Percentiles rank a stretch among this genome's conserved stretches.
These are phyloP conservation scores for Anguilla pacifica DNA, from an alignment of 2,797 vertebrate species.

Conservation along the genomic window DNA sequence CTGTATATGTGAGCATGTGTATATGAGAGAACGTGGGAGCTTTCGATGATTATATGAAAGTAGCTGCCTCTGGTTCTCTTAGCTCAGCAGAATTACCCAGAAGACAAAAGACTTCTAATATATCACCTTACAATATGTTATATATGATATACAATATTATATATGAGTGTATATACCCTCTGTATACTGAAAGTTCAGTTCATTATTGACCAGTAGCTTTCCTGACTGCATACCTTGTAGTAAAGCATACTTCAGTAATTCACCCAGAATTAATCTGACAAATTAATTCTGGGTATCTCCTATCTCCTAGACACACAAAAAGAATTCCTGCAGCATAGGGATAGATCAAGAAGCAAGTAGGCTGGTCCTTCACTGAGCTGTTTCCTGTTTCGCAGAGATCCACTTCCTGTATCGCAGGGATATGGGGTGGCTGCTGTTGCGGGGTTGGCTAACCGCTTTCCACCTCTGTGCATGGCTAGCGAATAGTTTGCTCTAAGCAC, in stretches of 20 bases:
- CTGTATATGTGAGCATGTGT: conserved; percentile 37
- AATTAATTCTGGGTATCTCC: background rate
- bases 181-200: background rate
- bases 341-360: background rate
- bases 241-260: background rate
- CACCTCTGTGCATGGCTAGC: background rate
- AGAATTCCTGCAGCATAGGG: background rate
- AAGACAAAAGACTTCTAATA: background rate
- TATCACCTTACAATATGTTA: background rate
- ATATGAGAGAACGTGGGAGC: conserved; percentile 13
- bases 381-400: background rate
- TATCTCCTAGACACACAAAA: background rate
- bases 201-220: background rate
- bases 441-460: background rate
- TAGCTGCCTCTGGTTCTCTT: background rate
- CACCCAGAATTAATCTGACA: background rate
- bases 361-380: background rate
- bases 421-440: background rate
- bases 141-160: background rate
- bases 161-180: background rate
- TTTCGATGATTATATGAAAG: background rate
- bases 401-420: background rate
- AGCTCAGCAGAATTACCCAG: background rate
- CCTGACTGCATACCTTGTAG: background rate
- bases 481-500: conserved; percentile 60